A percentile compares a stretch with the other conserved stretches of the same genome.
Conservation (phyloP, 1,140 invertebrate species). For the Drosophila nebulosa region DNA sequence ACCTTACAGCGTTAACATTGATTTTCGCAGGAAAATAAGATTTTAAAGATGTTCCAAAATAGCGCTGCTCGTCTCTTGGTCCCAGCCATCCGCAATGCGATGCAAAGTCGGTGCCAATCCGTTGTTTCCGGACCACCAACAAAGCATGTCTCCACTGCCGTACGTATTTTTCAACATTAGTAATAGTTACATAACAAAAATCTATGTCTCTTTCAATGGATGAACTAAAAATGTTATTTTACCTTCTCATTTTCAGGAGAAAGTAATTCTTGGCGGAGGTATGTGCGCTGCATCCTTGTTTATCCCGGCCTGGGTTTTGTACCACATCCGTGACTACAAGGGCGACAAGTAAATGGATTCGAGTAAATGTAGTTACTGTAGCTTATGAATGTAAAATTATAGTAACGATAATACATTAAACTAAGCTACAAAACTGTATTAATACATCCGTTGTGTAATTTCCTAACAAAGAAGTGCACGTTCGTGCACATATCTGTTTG, state of each 20-base stretch:
- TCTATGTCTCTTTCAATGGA: background rate
- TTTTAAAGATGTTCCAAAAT: slow-evolving; percentile 73
- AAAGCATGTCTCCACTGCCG: slow-evolving; percentile 63
- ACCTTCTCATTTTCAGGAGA: slow-evolving; percentile 60
- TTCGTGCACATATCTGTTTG: background rate
- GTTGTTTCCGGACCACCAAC: slow-evolving; percentile 75
- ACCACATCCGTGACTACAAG: slow-evolving; percentile 77
- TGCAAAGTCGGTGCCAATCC: slow-evolving; percentile 71
- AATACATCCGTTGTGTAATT: background rate
- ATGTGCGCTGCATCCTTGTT: slow-evolving; percentile 68
- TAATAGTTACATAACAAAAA: slow-evolving; percentile 72
- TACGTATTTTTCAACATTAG: slow-evolving; percentile 48
- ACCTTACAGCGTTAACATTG: slow-evolving; percentile 38
- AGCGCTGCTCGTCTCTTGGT: slow-evolving; percentile 73
- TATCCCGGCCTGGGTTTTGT: slow-evolving; percentile 76
- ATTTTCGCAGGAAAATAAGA: slow-evolving; percentile 25
- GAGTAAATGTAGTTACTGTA: slow-evolving; percentile 38
- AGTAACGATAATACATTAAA: slow-evolving; percentile 46
- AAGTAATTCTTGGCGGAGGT: slow-evolving; percentile 70
- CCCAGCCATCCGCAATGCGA: slow-evolving; percentile 67
- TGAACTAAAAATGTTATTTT: background rate
- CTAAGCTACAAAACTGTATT: slow-evolving; percentile 30
- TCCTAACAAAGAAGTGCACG: background rate
- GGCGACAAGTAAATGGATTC: slow-evolving; percentile 58
- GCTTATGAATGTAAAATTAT: slow-evolving; percentile 46